A percentile compares a stretch with the other conserved stretches of the same genome.
Evolutionary conservation across 1,140 invertebrate genomes (phyloP).

Genomic region (Penaeus chinensis): DNA sequence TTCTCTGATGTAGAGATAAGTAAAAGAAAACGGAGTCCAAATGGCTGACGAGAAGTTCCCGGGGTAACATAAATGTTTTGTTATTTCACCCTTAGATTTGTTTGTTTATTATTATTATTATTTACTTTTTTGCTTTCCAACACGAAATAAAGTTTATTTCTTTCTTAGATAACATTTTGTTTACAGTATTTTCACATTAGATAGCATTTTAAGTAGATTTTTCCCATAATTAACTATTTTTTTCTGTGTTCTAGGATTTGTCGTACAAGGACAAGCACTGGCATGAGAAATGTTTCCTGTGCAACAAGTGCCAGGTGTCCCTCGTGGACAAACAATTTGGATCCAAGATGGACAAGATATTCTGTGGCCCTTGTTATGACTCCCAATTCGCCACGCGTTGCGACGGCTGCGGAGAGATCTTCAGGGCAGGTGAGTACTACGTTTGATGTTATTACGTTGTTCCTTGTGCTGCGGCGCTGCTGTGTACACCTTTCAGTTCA

Average conservation of each 20-base stretch:
- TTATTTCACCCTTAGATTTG: too few species aligned
- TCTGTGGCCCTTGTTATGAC: constrained; percentile 99
- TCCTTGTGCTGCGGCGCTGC: background rate
- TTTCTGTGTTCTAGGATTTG: constrained; percentile 83
- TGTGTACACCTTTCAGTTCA: background rate
- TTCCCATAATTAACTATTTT: background rate
- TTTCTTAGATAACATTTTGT: background rate
- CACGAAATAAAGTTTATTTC: too few species aligned
- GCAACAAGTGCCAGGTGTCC: constrained; percentile 96
- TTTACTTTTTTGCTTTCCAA: too few species aligned
- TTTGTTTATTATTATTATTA: too few species aligned
- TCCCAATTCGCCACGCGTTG: constrained; percentile 98
- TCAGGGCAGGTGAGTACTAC: constrained; percentile 90
- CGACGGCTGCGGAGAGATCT: constrained; percentile 98
- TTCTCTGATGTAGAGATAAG: too few species aligned
- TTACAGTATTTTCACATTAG: background rate
- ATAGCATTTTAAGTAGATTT: background rate
- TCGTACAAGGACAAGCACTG: constrained; percentile 99
- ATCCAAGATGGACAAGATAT: constrained; percentile 93
- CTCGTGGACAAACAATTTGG: constrained; percentile 99
- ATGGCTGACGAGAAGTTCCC: too few species aligned
- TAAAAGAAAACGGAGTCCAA: too few species aligned
- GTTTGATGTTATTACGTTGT: background rate
- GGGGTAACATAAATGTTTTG: too few species aligned
- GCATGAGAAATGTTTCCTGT: constrained; percentile 99